These are phyloP conservation scores for Ernsta delagoae DNA, from an alignment of 2,888 invertebrate genomes.

Conservation along the genomic window DNA sequence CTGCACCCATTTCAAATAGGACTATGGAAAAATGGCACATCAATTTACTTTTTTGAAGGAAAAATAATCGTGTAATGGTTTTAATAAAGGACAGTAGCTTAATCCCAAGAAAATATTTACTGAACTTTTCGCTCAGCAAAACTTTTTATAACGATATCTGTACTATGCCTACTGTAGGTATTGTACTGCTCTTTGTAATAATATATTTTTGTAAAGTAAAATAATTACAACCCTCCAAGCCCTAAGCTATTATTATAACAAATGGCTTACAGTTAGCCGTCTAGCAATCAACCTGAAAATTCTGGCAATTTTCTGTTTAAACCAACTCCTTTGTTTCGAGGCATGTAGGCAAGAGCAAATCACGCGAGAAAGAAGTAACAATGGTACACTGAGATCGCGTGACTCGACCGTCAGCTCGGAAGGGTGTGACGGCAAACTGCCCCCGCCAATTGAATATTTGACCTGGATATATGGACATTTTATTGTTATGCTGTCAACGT, in stretches of 20 bases:
- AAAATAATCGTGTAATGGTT: too few species aligned
- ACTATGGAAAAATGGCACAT: too few species aligned
- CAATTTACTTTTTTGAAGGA: too few species aligned
- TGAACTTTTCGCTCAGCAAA: too few species aligned
- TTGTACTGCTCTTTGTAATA: too few species aligned
- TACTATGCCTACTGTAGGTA: too few species aligned
- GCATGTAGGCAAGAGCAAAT: conserved; percentile 30
- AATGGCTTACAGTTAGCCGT: conserved; percentile 24
- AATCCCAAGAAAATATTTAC: too few species aligned
- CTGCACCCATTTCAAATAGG: too few species aligned
- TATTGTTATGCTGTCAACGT: conserved; percentile 8
- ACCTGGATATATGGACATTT: conserved; percentile 30
- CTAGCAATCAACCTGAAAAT: conserved; percentile 41
- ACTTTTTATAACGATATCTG: too few species aligned
- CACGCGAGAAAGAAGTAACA: conserved; percentile 38
- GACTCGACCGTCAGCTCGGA: conserved; percentile 30
- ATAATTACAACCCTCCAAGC: too few species aligned
- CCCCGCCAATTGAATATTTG: conserved; percentile 38
- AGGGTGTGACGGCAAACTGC: conserved; percentile 38
- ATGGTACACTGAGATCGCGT: conserved; percentile 41
- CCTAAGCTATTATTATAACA: conserved; percentile 9
- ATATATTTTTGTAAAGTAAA: too few species aligned
- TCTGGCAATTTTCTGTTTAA: conserved; percentile 4
- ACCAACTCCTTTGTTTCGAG: conserved; percentile 32
- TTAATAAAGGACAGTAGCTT: too few species aligned